Evolutionary conservation across 2,113 vertebrate species (phyloP), one percentile per base, ranked within the genome.

Genomic region (Oryzias celebensis): DNA sequence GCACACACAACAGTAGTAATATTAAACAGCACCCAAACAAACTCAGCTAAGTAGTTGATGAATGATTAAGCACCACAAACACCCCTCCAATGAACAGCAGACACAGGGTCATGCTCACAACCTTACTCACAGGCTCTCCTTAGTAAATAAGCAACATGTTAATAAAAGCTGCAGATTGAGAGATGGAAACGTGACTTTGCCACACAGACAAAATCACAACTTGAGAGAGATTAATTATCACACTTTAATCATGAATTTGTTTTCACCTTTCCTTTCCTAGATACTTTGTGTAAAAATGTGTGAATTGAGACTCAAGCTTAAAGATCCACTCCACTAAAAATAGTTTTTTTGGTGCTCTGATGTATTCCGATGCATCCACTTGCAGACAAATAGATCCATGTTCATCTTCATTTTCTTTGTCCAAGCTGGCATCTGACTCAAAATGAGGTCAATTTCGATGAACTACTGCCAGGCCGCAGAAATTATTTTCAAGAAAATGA

Each of bases 91-190:
- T 42, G 58, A 75, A 45, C 22, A 26, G 23, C 52, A 53, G 54
- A 65, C 44, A 64, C 49, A 58, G 68, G 68, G 71, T 48, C 76
- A 78, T 16, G 49, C 14, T 41, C 57, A 49, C 5, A 68, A 73
- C 71, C 62, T 81, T 45, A 79, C 44, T 49, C 75, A 81, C 51
- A 53, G 41, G 85, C 74, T 58, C 51, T 54, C 68, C 83, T 85
- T 65, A 65, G 84, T 86, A 82, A 85, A 87, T 88, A 65, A 86
- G 68, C 62, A 72, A 81, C 79, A 67, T 20, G 65, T 47, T 36
- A 70, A 68, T 15, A 24, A 52, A 50, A 60, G 51, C 42, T 52
- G 12, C 4, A 28, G 1, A 24, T 4, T 16, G 7, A 7, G 47
- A 31, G 14, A 53, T 3, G 18, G 24, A 52, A 48, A 50, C 17